Evolutionary conservation across 2,797 vertebrate species (phyloP).

Genomic region (Ctenochaetus hawaiiensis): DNA sequence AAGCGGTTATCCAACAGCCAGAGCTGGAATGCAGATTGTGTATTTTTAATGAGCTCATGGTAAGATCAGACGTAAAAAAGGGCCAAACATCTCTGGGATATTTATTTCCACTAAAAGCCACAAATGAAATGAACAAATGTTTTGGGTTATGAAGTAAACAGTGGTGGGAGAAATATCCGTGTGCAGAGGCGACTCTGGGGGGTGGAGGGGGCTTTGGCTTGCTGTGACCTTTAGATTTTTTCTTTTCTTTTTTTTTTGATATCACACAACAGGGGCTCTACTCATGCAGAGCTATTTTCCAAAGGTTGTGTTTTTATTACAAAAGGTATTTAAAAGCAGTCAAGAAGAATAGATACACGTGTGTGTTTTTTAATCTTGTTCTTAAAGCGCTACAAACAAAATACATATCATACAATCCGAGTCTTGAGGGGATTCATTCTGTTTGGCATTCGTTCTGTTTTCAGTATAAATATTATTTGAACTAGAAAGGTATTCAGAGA

Average conservation of each 20-base stretch:
- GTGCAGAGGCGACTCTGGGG: slow-evolving; percentile 1
- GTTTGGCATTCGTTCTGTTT: slow-evolving; percentile 6
- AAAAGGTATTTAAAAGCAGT: slow-evolving; percentile 30
- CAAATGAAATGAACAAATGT: slow-evolving; percentile 79
- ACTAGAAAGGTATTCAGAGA: slow-evolving; percentile 3
- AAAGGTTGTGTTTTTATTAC: slow-evolving; percentile 38
- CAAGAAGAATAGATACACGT: slow-evolving; percentile 8
- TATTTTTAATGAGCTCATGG: slow-evolving; percentile 80
- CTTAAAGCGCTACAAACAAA: slow-evolving; percentile 5
- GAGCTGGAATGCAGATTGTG: slow-evolving; percentile 72
- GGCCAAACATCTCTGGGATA: slow-evolving; percentile 75
- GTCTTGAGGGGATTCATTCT: slow-evolving; percentile 7
- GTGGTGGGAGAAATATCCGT: slow-evolving; percentile 13
- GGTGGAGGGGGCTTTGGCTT: slow-evolving; percentile 23
- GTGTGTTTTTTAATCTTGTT: slow-evolving; percentile 38
- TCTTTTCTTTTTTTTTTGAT: slow-evolving; percentile 45
- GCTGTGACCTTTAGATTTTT: slow-evolving; percentile 70
- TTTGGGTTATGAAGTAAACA: slow-evolving; percentile 66
- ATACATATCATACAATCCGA: not conserved
- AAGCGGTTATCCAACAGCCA: slow-evolving; percentile 69
- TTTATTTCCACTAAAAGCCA: slow-evolving; percentile 77
- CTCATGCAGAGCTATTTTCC: slow-evolving; percentile 42
- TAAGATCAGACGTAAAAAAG: slow-evolving; percentile 72
- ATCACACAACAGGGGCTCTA: slow-evolving; percentile 41
- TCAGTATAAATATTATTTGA: slow-evolving; percentile 14